Evolutionary conservation across 2,888 invertebrate genomes (phyloP), one percentile per base, ranked within the genome.

Genomic region (Cylloceria caligata): DNA sequence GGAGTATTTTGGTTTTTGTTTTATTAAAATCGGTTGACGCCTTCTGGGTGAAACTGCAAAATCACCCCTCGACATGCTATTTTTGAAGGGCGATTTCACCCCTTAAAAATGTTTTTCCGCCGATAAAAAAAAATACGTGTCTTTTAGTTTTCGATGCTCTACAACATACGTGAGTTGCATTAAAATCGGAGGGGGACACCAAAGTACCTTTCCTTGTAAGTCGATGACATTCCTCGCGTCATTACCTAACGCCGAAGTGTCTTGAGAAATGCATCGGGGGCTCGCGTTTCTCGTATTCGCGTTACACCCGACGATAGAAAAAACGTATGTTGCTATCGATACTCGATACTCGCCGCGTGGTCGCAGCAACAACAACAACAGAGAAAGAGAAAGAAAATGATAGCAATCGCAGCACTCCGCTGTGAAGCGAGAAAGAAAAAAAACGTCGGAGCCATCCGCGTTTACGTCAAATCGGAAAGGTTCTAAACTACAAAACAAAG

Each of bases 231-330:
- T 81, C 81, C 81, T 69, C 73, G 11, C 68, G 73, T 77, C 81
- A 73, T 81, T 81, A 81, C 81, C 81, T 77, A 81, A 81, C 73
- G 62, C 73, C 72, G 73, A 49, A 73, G 77, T 77, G 42, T 64
- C 76, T 60, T 34, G 77, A 81, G 81, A 81, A 73, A 77, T 77
- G 67, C 52, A 67, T 76, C 72, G 67, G 60, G 76, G 60, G 67
- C 81, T 76, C 81, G 76, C 60, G 60, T 81, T 77, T 81, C 81
- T 77, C 77, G 77, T 81, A 73, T 77, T 81, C 60, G 39, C 72
- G 60, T 19, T 36, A 52, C 52, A 39, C 36, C 27, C 16, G 45
- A 16, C 77, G 81, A 73, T 72, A 45, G 64, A 81, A 81, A 81
- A 81, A 81, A 39, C 62, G 27, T 47, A 71, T 67, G 34, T 24